Evolutionary conservation across 2,888 invertebrate genomes (phyloP).

Genomic region (Abrostola triplasia): DNA sequence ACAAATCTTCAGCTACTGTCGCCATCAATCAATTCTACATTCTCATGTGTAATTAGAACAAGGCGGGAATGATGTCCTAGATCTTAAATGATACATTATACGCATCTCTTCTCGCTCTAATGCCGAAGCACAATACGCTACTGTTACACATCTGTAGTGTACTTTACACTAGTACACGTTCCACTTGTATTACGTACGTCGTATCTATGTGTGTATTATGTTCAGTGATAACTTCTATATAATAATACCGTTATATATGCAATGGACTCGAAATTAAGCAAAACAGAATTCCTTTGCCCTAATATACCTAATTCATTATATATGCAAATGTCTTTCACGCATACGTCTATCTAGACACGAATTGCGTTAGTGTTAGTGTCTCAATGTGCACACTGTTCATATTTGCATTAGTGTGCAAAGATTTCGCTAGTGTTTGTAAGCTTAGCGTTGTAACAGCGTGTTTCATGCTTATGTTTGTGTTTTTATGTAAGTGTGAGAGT

Average conservation of each 20-base stretch:
- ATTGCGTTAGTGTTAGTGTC: slow-evolving; percentile 56
- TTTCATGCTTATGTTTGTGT: slow-evolving; percentile 56
- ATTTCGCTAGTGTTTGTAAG: slow-evolving; percentile 48
- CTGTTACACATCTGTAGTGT: slow-evolving; percentile 68
- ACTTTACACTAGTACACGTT: slow-evolving; percentile 42
- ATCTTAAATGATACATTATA: slow-evolving; percentile 81
- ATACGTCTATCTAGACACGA: slow-evolving; percentile 52
- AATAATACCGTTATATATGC: slow-evolving; percentile 49
- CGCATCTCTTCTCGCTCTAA: slow-evolving; percentile 84
- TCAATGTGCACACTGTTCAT: slow-evolving; percentile 56
- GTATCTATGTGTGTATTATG: slow-evolving; percentile 43
- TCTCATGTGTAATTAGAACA: slow-evolving; percentile 76
- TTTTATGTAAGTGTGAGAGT: slow-evolving; percentile 67
- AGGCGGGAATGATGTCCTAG: slow-evolving; percentile 81
- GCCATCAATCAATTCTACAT: slow-evolving; percentile 69
- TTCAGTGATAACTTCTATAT: slow-evolving; percentile 50
- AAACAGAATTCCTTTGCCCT: slow-evolving; percentile 58
- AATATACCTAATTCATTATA: slow-evolving; percentile 60
- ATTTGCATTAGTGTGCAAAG: slow-evolving; percentile 55
- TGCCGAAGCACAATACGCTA: slow-evolving; percentile 80
- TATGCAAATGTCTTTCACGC: slow-evolving; percentile 68
- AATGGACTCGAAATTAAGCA: slow-evolving; percentile 58
- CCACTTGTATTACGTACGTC: slow-evolving; percentile 39
- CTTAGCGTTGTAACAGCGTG: slow-evolving; percentile 45
- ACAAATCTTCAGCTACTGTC: slow-evolving; percentile 30